Evolutionary conservation across 1,140 invertebrate species (phyloP), one percentile per base, ranked within the genome.

Genomic region (Gonioctena quinquepunctata): DNA sequence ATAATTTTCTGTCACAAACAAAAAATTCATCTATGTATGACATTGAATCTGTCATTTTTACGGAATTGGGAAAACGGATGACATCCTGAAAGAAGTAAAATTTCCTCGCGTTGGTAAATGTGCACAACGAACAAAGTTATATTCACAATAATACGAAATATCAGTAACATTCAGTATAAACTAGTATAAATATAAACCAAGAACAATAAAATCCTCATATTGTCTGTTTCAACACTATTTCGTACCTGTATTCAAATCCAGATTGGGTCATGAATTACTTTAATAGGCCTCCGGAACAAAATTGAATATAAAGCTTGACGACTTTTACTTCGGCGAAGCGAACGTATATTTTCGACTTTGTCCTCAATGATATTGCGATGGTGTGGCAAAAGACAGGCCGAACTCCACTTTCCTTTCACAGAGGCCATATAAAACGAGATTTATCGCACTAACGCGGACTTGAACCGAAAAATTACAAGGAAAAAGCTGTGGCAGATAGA

Each of bases 321-420:
- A 54, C 52, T 54, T 54, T 54, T 54, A 54, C 52, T 54, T 54
- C 22, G 11, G 19, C 18, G 22, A 11, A 54, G 22, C 52, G 52
- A 54, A 54, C 52, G 22, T 54, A 54, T 54, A 54, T 54, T 23
- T 18, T 54, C 52, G 52, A 54, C 52, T 54, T 23, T 23, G 18
- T 54, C 18, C 52, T 48, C 26, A 62, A 62, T 19, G 60, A 62
- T 62, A 62, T 27, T 62, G 60, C 26, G 60, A 62, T 62, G 60
- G 60, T 42, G 60, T 62, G 60, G 60, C 60, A 62, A 62, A 62
- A 62, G 60, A 62, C 60, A 62, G 60, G 60, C 60, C 60, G 60
- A 62, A 62, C 60, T 62, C 25, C 60, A 16, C 42, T 62, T 62
- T 62, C 60, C 60, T 62, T 62, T 62, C 60, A 62, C 60, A 48